These are phyloP conservation scores for Peribatodes rhomboidaria DNA, from an alignment of 2,888 invertebrate genomes.

Conservation along the genomic window DNA sequence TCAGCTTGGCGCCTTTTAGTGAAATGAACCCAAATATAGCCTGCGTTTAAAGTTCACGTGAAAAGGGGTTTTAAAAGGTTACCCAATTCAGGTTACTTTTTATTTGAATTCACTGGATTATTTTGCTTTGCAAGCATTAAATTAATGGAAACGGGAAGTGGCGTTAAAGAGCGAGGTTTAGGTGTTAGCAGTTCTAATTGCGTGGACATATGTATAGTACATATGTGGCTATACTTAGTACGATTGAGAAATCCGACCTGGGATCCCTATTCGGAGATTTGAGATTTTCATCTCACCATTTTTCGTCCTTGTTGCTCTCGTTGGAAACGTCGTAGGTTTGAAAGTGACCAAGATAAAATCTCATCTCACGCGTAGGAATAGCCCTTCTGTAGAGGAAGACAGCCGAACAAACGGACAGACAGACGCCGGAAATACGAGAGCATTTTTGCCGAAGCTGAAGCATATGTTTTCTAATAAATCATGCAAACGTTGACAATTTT, in stretches of 20 bases:
- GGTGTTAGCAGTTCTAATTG: neutral
- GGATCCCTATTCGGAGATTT: too few species aligned
- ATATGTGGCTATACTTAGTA: neutral
- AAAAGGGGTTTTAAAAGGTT: conserved; percentile 44
- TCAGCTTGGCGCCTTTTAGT: conserved; percentile 52
- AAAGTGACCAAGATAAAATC: too few species aligned
- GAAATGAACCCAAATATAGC: conserved; percentile 54
- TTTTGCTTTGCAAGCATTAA: neutral
- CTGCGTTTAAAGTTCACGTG: conserved; percentile 46
- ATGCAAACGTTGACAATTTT: conserved; percentile 15
- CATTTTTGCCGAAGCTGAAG: too few species aligned
- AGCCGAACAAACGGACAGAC: too few species aligned
- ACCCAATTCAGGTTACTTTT: conserved; percentile 19
- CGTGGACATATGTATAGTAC: too few species aligned
- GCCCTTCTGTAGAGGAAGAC: too few species aligned
- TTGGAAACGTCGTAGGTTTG: too few species aligned
- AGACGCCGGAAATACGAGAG: too few species aligned
- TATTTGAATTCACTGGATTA: neutral
- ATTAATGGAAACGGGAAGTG: neutral
- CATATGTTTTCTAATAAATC: conserved; percentile 14
- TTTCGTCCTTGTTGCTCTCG: too few species aligned
- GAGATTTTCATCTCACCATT: too few species aligned
- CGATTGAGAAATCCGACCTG: too few species aligned
- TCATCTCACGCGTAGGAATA: too few species aligned
- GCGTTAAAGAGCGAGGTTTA: neutral